These are phyloP conservation scores for Characodon lateralis DNA, from an alignment of 2,797 vertebrate species.

Conservation along the genomic window DNA sequence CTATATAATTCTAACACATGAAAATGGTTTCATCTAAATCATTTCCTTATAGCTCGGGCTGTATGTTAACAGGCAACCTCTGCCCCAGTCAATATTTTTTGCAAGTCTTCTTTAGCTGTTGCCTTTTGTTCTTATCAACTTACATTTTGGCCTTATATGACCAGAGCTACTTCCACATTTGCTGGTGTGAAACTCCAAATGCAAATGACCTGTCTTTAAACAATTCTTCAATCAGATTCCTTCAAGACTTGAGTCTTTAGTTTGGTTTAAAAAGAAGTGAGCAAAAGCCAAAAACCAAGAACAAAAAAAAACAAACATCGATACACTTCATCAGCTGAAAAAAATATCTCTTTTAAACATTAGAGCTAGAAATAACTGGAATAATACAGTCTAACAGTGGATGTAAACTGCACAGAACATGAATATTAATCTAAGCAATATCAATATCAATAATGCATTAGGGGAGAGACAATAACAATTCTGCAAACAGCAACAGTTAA, in stretches of 20 bases:
- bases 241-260: not conserved
- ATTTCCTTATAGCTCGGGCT: not conserved
- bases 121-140: too few relatives aligned
- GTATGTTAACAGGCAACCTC: not conserved
- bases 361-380: not conserved
- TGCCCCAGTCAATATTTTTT: too few relatives aligned
- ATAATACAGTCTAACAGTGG: not conserved
- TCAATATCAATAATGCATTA: not conserved
- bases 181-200: not conserved
- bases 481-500: not conserved
- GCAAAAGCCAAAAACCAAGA: not conserved
- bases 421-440: not conserved
- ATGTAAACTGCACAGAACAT: not conserved
- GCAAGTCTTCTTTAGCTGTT: too few relatives aligned
- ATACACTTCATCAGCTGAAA: conserved; percentile 3
- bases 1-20: too few relatives aligned
- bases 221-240: not conserved
- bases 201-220: too few relatives aligned
- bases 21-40: too few relatives aligned
- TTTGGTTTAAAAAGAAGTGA: conserved; percentile 3
- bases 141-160: too few relatives aligned
- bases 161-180: too few relatives aligned
- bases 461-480: conserved; percentile 3
- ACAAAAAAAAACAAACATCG: not conserved
- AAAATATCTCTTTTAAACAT: not conserved